Base-by-base conservation (phyloP, 2,797 vertebrate genomes). In the Neosilurus mollespiculum region DNA sequence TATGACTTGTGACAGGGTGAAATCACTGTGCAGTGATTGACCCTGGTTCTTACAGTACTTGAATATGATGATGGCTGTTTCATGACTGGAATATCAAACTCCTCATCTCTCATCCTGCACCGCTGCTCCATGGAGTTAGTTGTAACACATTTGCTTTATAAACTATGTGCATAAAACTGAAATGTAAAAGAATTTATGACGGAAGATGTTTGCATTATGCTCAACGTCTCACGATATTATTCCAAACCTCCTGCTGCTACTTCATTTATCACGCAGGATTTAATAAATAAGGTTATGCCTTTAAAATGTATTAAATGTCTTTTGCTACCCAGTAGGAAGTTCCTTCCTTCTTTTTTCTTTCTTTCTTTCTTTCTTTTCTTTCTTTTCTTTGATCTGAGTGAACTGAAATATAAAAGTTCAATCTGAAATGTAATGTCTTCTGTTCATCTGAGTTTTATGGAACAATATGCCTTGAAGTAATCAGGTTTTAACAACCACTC, bases 51-150 rank as follows among this genome's bases (percentile, higher is more conserved):
- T 94, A 93, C 94, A 94, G 91, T 92, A 92, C 92, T 94, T 94
- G 93, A 95, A 94, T 95, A 94, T 94, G 94, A 95, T 95, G 93
- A 95, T 95, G 94, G 91, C 92, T 89, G 90, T 90, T 93, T 93
- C 94, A 94, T 94, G 94, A 94, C 94, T 92, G 89, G 94, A 95
- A 95, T 95, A 91, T 91, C 91, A 95, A 94, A 91, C 87, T 90
- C 89, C 90, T 92, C 90, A 90, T 83, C 70, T 80, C 89, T 87
- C 86, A 84, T 91, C 87, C 88, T 84, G 88, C 77, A 88, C 87
- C 16, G 70, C 58, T 77, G 73, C 83, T 78, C 71, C 61, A 51
- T 83, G 53, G 84, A 83, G 59, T 81, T 81, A 81, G 79, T 61
- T 34, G 83, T 65, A 56, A 83, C 78, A 78, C 66, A 78, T 85